A percentile compares a stretch with the other conserved stretches of the same genome.
phyloP scores from a whole-genome alignment of 2,797 vertebrate genomes.

The Discoglossus pictus region DNA sequence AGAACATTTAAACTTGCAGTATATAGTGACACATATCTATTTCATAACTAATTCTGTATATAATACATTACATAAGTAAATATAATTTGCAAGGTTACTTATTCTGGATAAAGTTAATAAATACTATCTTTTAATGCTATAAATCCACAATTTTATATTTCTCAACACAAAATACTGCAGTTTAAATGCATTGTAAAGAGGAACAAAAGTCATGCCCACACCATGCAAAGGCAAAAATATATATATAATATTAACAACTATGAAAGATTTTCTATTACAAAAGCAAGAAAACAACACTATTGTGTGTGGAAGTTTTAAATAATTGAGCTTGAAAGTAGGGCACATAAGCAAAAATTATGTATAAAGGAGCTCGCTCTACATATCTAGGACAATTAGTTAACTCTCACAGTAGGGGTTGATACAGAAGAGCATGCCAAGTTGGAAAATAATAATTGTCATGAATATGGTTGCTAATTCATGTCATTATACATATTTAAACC shows the following conservation, averaged over 20 bases:
- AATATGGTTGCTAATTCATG: too few species aligned
- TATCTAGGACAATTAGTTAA: too few species aligned
- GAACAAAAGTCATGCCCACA: conserved; percentile 23
- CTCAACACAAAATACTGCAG: conserved; percentile 49
- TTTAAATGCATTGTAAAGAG: conserved; percentile 49
- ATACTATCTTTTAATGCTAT: neutral
- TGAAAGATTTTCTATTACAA: too few species aligned
- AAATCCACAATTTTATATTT: neutral
- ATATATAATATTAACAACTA: too few species aligned
- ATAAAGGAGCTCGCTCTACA: too few species aligned
- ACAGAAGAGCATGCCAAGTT: too few species aligned
- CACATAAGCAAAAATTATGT: too few species aligned
- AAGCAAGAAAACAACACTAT: neutral
- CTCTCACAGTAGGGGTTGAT: too few species aligned
- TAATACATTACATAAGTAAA: neutral
- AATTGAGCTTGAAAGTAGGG: too few species aligned
- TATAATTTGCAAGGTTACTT: neutral
- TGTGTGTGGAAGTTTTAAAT: too few species aligned
- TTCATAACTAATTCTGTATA: neutral
- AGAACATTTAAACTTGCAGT: conserved; percentile 72
- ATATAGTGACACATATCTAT: conserved; percentile 19
- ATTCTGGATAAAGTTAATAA: neutral
- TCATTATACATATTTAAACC: too few species aligned
- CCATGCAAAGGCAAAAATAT: conserved; percentile 30
- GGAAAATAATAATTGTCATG: too few species aligned